Evolutionary conservation across 1,140 invertebrate genomes (phyloP).

Genomic region (Oedothorax gibbosus): DNA sequence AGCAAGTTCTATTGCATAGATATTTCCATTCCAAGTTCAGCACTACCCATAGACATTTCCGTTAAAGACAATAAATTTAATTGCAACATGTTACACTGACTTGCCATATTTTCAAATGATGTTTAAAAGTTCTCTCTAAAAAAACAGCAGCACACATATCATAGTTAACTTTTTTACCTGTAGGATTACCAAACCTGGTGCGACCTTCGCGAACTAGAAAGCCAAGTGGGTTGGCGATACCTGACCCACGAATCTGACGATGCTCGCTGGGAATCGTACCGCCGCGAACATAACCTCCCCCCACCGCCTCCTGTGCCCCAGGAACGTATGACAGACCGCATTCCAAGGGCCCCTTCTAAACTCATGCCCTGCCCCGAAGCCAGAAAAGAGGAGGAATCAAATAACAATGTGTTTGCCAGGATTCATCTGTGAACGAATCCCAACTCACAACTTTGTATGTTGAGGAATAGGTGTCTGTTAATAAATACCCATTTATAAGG

Average conservation of each 20-base stretch:
- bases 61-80: too few relatives aligned
- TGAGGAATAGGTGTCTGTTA: too few relatives aligned
- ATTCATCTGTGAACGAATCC: conserved; percentile 44
- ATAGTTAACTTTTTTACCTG: background rate
- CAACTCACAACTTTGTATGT: too few relatives aligned
- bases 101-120: too few relatives aligned
- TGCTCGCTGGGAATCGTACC: conserved; percentile 82
- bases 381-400: conserved; percentile 52
- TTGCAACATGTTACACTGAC: too few relatives aligned
- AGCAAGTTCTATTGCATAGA: too few relatives aligned
- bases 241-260: conserved; percentile 97
- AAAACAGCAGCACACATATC: too few relatives aligned
- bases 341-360: conserved; percentile 42
- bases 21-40: too few relatives aligned
- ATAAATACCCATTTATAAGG: too few relatives aligned
- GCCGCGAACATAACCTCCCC: conserved; percentile 67
- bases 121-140: too few relatives aligned
- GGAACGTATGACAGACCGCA: conserved; percentile 61
- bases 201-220: conserved; percentile 90
- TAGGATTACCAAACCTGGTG: conserved; percentile 96
- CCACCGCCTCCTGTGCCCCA: conserved; percentile 60
- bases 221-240: conserved; percentile 84
- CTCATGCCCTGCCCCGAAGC: conserved; percentile 54
- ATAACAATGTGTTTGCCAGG: conserved; percentile 47
- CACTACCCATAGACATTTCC: too few relatives aligned